These are phyloP conservation scores for Takifugu ocellatus DNA, from an alignment of 2,797 vertebrate genomes.

Conservation along the genomic window DNA sequence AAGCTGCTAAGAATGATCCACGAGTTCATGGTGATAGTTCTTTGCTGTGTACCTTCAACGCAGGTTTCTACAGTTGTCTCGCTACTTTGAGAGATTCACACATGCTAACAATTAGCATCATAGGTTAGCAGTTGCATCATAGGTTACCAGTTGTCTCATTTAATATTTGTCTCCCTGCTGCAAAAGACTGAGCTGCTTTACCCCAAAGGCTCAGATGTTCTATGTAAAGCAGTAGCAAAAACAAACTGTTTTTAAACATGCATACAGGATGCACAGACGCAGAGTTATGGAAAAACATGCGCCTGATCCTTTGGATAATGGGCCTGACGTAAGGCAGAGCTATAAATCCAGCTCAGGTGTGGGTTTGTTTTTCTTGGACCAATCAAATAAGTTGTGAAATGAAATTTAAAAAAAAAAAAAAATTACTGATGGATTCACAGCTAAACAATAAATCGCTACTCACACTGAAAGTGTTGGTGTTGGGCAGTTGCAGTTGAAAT, in stretches of 20 bases:
- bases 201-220: conserved; percentile 12
- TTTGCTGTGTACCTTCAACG: neutral
- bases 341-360: conserved; percentile 75
- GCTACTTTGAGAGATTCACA: conserved; percentile 11
- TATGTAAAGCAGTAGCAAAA: conserved; percentile 10
- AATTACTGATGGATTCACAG: conserved; percentile 55
- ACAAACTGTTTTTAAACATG: conserved; percentile 2
- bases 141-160: conserved; percentile 8
- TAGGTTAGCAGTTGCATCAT: conserved; percentile 4
- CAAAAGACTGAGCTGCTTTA: conserved; percentile 14
- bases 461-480: conserved; percentile 68
- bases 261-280: conserved; percentile 10
- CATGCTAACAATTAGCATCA: conserved; percentile 16
- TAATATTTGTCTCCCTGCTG: conserved; percentile 25
- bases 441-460: conserved; percentile 67
- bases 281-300: conserved; percentile 45
- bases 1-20: neutral
- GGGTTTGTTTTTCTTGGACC: conserved; percentile 76
- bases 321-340: conserved; percentile 67
- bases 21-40: neutral
- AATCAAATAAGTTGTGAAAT: conserved; percentile 70
- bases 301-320: conserved; percentile 57
- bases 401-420: conserved; percentile 62
- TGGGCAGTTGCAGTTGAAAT: conserved; percentile 76
- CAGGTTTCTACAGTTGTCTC: neutral